Evolutionary conservation across 64 coral and sea anemone species (phyloP).

Genomic region (Stichodactyla helianthus): DNA sequence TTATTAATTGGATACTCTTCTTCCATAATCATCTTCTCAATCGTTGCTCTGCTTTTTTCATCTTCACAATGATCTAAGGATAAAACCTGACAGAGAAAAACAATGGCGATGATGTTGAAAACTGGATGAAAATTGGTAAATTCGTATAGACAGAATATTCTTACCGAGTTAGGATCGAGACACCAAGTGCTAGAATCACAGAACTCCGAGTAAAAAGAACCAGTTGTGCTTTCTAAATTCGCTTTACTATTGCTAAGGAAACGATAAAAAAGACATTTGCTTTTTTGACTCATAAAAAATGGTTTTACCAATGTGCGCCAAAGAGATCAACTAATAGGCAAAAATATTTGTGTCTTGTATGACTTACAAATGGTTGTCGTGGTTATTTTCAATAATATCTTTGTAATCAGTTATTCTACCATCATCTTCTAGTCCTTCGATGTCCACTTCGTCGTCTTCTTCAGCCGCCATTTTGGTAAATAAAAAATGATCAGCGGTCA

Average conservation of each 20-base stretch:
- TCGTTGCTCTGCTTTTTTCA: conserved; percentile 76
- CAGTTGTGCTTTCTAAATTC: conserved; percentile 7
- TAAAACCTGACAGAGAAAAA: conserved; percentile 56
- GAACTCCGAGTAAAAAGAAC: conserved; percentile 45
- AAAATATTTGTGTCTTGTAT: not conserved
- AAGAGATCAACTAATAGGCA: not conserved
- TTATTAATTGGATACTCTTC: conserved; percentile 70
- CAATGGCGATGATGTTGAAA: not conserved
- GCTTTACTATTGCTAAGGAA: conserved; percentile 33
- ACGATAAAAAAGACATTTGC: not conserved
- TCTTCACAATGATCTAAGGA: conserved; percentile 77
- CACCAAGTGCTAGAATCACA: conserved; percentile 55
- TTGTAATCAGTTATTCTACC: not conserved
- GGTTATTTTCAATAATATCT: conserved; percentile 8
- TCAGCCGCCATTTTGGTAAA: conserved; percentile 26
- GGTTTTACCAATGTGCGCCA: not conserved
- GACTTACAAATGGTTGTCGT: not conserved
- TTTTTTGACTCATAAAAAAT: too few species aligned
- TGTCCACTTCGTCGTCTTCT: conserved; percentile 21
- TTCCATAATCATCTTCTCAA: conserved; percentile 89
- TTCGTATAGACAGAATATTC: not conserved
- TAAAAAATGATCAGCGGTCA: not conserved
- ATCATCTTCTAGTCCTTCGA: conserved; percentile 25
- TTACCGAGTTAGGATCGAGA: conserved; percentile 57
- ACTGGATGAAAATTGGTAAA: not conserved